Base-by-base conservation (phyloP, 2,888 invertebrate species). In the Mactromeris polynyma region DNA sequence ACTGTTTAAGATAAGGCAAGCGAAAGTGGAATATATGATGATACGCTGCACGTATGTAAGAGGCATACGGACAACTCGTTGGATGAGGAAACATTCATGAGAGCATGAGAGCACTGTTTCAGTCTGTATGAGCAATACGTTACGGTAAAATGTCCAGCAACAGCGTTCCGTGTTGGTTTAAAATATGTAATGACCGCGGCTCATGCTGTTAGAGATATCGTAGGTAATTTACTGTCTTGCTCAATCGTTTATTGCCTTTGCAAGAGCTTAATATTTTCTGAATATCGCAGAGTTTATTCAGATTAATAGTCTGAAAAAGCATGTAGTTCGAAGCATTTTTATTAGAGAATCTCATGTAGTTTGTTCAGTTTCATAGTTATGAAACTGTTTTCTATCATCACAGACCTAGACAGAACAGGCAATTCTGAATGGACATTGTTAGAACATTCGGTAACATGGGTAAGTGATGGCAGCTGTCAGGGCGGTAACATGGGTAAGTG, bases 151-250 rank as follows among this genome's bases (percentile, higher is more conserved):
- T 92, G 90, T 69, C 85, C n/a, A 14, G 85, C 85, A 0, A 92
- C 90, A 0, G 90, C 81, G 0, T 92, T 92, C 51, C 85, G 92
- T 54, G 92, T 89, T 26, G 92, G 92, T 11, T 89, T 90, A 21
- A 90, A 80, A 40, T 92, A 90, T 46, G 86, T 92, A 46, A 90
- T 92, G 89, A 92, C 90, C 2, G 88, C 90, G 0, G 92, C 92
- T 0, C 90, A 92, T 64, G 85, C 89, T 7, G 92, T 89, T 9
- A 80, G 92, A n/a, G 92, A 92, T 78, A 92, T 92, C 31, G 86
- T 92, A 31, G 91, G 91, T 89, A 81, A 40, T n/a, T n/a, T n/a
- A 81, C 40, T 54, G 11, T 11, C 7, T 26, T 21, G n/a, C 58
- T 21, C 58, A 9, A 9, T 51, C 14, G 17, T 6, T 2, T 51